Evolutionary conservation across 2,113 vertebrate genomes (phyloP).

Genomic region (Caracal caracal): DNA sequence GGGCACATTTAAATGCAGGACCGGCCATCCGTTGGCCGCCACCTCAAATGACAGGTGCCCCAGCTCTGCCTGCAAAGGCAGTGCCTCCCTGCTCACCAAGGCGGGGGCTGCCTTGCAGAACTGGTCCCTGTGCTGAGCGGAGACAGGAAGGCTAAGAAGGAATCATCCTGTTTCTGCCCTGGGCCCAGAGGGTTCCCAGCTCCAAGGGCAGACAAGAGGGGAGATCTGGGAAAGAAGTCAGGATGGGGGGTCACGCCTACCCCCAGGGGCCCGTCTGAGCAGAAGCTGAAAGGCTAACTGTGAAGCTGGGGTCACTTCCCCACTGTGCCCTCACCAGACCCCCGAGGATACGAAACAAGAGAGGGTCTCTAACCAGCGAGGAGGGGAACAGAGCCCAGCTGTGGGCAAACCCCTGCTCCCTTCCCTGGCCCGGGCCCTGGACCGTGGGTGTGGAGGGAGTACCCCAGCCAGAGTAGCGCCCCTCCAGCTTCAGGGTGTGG

Average conservation of each 20-base stretch:
- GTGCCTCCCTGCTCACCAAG: neutral
- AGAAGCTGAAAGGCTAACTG: neutral
- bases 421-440: neutral
- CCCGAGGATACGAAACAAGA: neutral
- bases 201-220: neutral
- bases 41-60: neutral
- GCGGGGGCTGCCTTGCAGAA: neutral
- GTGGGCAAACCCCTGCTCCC: neutral
- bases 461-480: accelerated
- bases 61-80: neutral
- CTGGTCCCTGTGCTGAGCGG: accelerated
- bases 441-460: accelerated
- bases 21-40: neutral
- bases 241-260: neutral
- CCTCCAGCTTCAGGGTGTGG: accelerated
- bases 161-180: neutral
- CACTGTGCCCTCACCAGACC: neutral
- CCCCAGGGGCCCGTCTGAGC: neutral
- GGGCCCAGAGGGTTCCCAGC: neutral
- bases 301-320: neutral
- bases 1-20: neutral
- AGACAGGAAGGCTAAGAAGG: neutral
- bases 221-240: neutral
- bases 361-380: neutral
- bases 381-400: neutral